phyloP scores from a whole-genome alignment of 2,797 vertebrate species.

The Gymnothorax javanicus region DNA sequence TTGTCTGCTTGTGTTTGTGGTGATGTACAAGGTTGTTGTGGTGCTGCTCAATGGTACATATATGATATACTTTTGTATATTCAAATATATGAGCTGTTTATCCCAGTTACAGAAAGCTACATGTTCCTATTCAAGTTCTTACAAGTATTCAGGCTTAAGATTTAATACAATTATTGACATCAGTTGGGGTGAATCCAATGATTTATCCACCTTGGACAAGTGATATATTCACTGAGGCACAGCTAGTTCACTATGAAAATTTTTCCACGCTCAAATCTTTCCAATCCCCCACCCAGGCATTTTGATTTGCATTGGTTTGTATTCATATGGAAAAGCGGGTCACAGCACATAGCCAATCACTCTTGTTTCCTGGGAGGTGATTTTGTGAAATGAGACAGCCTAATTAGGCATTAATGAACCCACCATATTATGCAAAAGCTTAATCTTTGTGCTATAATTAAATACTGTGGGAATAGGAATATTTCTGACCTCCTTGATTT shows the following conservation, averaged over 20 bases:
- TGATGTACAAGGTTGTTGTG: too few species aligned
- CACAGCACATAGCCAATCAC: neutral
- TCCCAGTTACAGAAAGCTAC: too few species aligned
- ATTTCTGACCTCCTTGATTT: conserved; percentile 28
- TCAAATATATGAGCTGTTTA: too few species aligned
- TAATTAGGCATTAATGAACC: conserved; percentile 54
- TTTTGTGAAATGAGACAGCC: conserved; percentile 47
- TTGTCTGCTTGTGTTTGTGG: too few species aligned
- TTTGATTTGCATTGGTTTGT: neutral
- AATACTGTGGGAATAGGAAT: conserved; percentile 26
- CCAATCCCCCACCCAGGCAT: neutral
- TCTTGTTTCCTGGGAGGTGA: conserved; percentile 34
- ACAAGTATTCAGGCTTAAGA: too few species aligned
- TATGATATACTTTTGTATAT: too few species aligned
- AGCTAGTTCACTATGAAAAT: neutral
- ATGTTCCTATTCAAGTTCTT: too few species aligned
- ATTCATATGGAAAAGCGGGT: neutral
- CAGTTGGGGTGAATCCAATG: too few species aligned
- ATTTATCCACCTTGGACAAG: too few species aligned
- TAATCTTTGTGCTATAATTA: conserved; percentile 40
- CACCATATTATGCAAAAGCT: conserved; percentile 40
- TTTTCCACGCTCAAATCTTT: neutral
- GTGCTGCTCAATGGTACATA: too few species aligned
- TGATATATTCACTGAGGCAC: too few species aligned
- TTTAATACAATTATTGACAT: too few species aligned